These are phyloP conservation scores for Trichomycterus rosablanca DNA, from an alignment of 2,113 vertebrate species.

Conservation along the genomic window DNA sequence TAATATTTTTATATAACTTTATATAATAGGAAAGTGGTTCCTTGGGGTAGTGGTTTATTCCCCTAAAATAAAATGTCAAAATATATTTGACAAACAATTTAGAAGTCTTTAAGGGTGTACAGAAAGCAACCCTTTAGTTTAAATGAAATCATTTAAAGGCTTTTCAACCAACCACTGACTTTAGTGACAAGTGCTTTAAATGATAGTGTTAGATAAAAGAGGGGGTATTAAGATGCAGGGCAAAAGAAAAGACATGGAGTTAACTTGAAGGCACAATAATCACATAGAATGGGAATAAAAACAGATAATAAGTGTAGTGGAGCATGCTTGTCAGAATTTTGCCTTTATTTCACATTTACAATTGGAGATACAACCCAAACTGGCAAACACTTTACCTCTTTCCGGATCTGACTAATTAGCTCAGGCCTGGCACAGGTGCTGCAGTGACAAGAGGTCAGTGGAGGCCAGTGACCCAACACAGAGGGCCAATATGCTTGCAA, in stretches of 20 bases:
- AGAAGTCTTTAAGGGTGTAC: too few relatives aligned
- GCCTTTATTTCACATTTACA: slow-evolving; percentile 42
- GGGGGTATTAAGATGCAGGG: neutral
- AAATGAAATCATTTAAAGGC: slow-evolving; percentile 64
- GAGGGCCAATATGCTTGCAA: neutral
- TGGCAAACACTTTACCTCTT: slow-evolving; percentile 20
- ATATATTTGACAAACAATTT: too few relatives aligned
- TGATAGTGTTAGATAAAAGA: slow-evolving; percentile 44
- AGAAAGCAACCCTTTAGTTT: slow-evolving; percentile 59
- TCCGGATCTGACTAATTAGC: slow-evolving; percentile 59
- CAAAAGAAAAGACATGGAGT: slow-evolving; percentile 46
- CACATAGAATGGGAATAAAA: neutral
- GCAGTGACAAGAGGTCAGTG: slow-evolving; percentile 39
- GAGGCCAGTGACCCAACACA: slow-evolving; percentile 43
- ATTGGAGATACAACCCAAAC: slow-evolving; percentile 44
- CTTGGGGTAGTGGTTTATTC: too few relatives aligned
- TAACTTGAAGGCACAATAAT: slow-evolving; percentile 4
- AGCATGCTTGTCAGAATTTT: slow-evolving; percentile 25
- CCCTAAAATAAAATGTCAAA: too few relatives aligned
- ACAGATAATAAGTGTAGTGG: slow-evolving; percentile 5
- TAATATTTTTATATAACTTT: too few relatives aligned
- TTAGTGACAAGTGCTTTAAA: slow-evolving; percentile 49
- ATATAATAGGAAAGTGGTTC: too few relatives aligned
- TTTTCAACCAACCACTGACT: slow-evolving; percentile 55
- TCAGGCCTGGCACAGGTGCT: slow-evolving; percentile 63